Percentiles rank a stretch among this genome's conserved stretches.
Evolutionary conservation across 30 jellyfish, hydroid and myxozoan species (phyloP).

Genomic region (Aurelia aurita): DNA sequence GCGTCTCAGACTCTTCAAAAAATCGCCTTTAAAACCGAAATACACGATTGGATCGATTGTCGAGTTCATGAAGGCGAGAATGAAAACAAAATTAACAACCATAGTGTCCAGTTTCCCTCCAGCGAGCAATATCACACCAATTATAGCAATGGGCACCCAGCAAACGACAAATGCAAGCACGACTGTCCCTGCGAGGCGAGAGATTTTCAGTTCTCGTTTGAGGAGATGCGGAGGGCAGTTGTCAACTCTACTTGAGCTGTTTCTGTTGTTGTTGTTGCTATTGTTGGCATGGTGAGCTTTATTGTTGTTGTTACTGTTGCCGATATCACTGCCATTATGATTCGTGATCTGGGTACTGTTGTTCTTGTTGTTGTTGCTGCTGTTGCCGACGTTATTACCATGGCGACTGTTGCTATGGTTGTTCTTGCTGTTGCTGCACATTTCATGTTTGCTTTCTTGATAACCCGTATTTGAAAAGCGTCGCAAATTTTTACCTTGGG

Average conservation of each 20-base stretch:
- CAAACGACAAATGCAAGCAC: constrained; percentile 46
- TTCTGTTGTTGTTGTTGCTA: no score
- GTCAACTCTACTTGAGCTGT: neutral
- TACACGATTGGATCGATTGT: constrained; percentile 58
- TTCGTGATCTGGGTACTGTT: no score
- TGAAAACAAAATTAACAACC: neutral
- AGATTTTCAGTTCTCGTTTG: constrained; percentile 29
- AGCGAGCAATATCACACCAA: neutral
- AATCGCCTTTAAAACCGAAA: constrained; percentile 35
- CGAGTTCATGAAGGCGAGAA: constrained; percentile 68
- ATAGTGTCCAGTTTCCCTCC: no score
- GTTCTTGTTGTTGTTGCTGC: neutral
- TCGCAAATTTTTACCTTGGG: constrained; percentile 25
- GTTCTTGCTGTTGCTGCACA: neutral
- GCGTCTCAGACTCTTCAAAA: constrained; percentile 9
- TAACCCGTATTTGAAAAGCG: no score
- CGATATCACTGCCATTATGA: no score
- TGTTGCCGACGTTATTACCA: constrained; percentile 3
- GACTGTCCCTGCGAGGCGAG: constrained; percentile 29
- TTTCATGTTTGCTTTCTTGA: neutral
- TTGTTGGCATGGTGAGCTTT: no score
- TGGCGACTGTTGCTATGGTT: neutral
- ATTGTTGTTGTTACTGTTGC: no score
- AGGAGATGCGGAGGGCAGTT: constrained; percentile 15
- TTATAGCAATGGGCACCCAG: constrained; percentile 58